phyloP scores from a whole-genome alignment of 1,140 invertebrate genomes.

The Bactericera cockerelli region DNA sequence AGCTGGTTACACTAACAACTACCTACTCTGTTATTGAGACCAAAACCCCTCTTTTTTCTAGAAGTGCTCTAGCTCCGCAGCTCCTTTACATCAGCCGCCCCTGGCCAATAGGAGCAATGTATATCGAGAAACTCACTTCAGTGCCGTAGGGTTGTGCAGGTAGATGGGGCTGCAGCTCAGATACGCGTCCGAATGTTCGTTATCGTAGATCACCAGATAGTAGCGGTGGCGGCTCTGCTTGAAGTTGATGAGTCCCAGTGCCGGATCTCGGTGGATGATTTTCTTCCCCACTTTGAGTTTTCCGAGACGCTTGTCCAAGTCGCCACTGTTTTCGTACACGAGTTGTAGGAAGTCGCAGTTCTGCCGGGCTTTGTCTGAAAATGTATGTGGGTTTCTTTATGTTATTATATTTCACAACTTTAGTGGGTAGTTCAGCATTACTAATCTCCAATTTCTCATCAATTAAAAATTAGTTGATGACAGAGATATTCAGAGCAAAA shows the following conservation, averaged over 20 bases:
- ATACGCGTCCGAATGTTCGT: conserved; percentile 57
- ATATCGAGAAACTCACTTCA: conserved; percentile 48
- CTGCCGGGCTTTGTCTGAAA: conserved; percentile 34
- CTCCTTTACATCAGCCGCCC: too few relatives aligned
- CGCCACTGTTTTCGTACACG: conserved; percentile 74
- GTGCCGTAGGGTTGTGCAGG: conserved; percentile 40
- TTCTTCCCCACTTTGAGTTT: conserved; percentile 50
- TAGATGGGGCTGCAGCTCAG: conserved; percentile 70
- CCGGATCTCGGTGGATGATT: conserved; percentile 44
- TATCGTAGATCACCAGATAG: conserved; percentile 73
- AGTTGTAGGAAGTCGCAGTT: conserved; percentile 71
- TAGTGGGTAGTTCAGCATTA: too few relatives aligned
- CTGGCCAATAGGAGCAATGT: too few relatives aligned
- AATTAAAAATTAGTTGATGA: too few relatives aligned
- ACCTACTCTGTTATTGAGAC: too few relatives aligned
- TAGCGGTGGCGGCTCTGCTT: conserved; percentile 53
- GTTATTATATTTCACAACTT: too few relatives aligned
- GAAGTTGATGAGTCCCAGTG: conserved; percentile 49
- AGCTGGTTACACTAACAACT: too few relatives aligned
- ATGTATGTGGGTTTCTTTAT: too few relatives aligned
- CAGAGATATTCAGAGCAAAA: too few relatives aligned
- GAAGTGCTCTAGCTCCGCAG: too few relatives aligned
- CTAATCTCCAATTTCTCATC: too few relatives aligned
- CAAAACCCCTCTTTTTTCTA: too few relatives aligned
- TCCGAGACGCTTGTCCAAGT: conserved; percentile 62